Evolutionary conservation across 2,113 vertebrate genomes (phyloP).

Genomic region (Oenanthe oenanthe): DNA sequence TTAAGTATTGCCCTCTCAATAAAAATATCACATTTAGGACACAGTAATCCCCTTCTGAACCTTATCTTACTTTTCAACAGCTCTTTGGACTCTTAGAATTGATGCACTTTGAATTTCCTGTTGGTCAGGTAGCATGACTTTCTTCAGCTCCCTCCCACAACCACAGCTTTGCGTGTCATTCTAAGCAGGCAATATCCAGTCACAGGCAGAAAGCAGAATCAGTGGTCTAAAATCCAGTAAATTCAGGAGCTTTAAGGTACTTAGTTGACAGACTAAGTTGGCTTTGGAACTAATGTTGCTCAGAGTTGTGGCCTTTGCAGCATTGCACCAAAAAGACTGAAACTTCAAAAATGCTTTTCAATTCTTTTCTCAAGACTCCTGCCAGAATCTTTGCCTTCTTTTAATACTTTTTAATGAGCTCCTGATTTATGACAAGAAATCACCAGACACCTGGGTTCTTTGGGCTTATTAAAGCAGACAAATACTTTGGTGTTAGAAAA

Average conservation of each 20-base stretch:
- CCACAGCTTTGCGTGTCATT: slow-evolving; percentile 18
- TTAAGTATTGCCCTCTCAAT: slow-evolving; percentile 48
- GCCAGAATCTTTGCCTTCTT: slow-evolving; percentile 30
- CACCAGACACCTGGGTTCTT: slow-evolving; percentile 65
- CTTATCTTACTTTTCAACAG: slow-evolving; percentile 76
- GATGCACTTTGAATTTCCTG: slow-evolving; percentile 74
- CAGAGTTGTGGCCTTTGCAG: slow-evolving; percentile 19
- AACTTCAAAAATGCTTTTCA: slow-evolving; percentile 42
- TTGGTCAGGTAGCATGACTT: slow-evolving; percentile 70
- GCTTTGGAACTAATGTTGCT: not conserved
- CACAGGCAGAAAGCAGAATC: not conserved
- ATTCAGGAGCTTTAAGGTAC: slow-evolving; percentile 18
- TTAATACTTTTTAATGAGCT: slow-evolving; percentile 63
- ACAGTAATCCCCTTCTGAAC: slow-evolving; percentile 67
- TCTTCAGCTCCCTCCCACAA: slow-evolving; percentile 59
- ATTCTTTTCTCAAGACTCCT: slow-evolving; percentile 48
- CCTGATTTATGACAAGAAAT: slow-evolving; percentile 74
- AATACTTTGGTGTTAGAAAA: slow-evolving; percentile 54
- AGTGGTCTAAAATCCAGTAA: not conserved
- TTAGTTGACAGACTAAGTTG: slow-evolving; percentile 28
- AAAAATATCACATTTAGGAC: slow-evolving; percentile 63
- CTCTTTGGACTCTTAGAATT: slow-evolving; percentile 66
- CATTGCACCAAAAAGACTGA: slow-evolving; percentile 33
- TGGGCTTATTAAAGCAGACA: slow-evolving; percentile 75
- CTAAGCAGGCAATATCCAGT: slow-evolving; percentile 49